Evolutionary conservation across 2,888 invertebrate genomes (phyloP), one percentile per base, ranked within the genome.

Genomic region (Ectemnius lituratus): DNA sequence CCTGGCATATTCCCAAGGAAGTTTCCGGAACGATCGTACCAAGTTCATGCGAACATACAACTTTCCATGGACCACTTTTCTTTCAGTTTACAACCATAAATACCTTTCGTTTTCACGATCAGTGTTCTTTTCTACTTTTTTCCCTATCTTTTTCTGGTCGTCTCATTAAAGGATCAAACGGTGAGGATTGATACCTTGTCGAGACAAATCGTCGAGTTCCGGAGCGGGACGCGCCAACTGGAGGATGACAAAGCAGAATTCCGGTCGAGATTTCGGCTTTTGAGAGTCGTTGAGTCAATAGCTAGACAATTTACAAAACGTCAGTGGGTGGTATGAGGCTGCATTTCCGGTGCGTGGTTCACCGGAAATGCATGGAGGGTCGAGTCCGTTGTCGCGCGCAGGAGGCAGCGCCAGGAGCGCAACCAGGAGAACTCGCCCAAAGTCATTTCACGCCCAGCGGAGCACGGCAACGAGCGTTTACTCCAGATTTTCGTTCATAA

Each of bases 391-490:
- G 52, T 52, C 52, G 52, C 52, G 52, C 37, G 37, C 37, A 52
- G n/a, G 52, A 52, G 52, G n/a, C 14, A 52, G 8, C 79, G 80
- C 75, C 69, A 73, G 78, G 70, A 72, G 75, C 68, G 60, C 46
- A 76, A 68, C 71, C 73, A 71, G 76, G 63, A 76, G 79, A 79
- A 80, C 79, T 78, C 80, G 75, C 78, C 84, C 84, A 83, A 82
- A 85, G 87, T 86, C 81, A 88, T 88, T 88, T 88, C 88, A 88
- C 85, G 88, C 85, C 85, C 83, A 79, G 77, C 75, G 84, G 79
- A 87, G 86, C 85, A 80, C 77, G 78, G 82, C 83, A 85, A 84
- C 85, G 84, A 70, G 66, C 80, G 70, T 78, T 82, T 80, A 80
- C 80, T 83, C 81, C 82, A 84, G 88, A 87, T 87, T 88, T 78